Evolutionary conservation across 2,797 vertebrate genomes (phyloP).

Genomic region (Protosalanx chinensis): DNA sequence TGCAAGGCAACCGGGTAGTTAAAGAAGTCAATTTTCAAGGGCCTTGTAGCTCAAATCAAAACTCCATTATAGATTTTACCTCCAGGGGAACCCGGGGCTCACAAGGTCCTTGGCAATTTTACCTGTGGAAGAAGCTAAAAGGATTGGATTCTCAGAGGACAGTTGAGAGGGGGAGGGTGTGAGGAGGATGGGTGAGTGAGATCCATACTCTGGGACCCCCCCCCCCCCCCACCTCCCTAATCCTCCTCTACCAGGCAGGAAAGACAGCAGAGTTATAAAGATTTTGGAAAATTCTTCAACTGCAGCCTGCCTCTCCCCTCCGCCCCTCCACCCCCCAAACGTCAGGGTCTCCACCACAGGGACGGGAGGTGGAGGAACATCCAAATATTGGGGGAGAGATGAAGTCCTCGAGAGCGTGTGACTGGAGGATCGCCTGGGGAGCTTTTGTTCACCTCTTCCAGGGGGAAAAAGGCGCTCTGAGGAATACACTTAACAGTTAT

Average conservation of each 20-base stretch:
- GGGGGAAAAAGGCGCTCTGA: conserved; percentile 67
- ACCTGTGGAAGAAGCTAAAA: conserved; percentile 82
- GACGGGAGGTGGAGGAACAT: conserved; percentile 69
- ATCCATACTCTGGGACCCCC: conserved; percentile 78
- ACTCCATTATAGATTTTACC: conserved; percentile 81
- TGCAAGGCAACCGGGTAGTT: conserved; percentile 71
- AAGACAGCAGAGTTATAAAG: conserved; percentile 79
- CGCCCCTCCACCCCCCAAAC: conserved; percentile 67
- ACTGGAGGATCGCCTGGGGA: conserved; percentile 71
- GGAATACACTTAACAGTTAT: conserved; percentile 93
- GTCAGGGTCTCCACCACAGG: conserved; percentile 75
- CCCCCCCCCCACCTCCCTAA: conserved; percentile 70
- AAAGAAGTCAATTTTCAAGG: conserved; percentile 79
- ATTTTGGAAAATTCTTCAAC: conserved; percentile 84
- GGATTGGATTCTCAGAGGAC: conserved; percentile 70
- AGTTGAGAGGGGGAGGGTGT: conserved; percentile 58
- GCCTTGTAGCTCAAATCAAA: conserved; percentile 74
- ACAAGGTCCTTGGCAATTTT: conserved; percentile 79
- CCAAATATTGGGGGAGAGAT: conserved; percentile 68
- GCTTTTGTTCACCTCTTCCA: conserved; percentile 55
- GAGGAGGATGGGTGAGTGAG: conserved; percentile 73
- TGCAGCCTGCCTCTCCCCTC: conserved; percentile 49
- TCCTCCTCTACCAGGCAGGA: conserved; percentile 84
- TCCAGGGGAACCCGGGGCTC: conserved; percentile 73
- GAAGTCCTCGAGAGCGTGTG: conserved; percentile 48